Evolutionary conservation across 1,140 invertebrate species (phyloP), one percentile per base, ranked within the genome.

Genomic region (Drosophila pectinifera): DNA sequence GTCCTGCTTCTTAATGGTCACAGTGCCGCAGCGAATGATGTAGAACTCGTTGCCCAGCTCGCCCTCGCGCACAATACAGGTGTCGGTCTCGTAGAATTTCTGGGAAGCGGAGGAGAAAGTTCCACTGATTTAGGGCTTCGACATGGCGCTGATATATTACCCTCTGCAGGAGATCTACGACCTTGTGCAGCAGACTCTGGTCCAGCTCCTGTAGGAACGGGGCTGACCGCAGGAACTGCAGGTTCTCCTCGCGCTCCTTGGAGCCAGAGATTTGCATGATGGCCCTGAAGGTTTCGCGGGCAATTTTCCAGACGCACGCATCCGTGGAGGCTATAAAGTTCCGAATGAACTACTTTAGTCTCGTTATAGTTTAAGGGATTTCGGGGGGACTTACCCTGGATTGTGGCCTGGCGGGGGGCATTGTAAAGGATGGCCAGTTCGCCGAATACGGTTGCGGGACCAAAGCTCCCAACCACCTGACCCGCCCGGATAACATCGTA

Each of bases 1-100:
- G 18, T 94, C 93, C 39, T 93, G 93, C 89, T 96, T 96, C 1
- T 95, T 96, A 55, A 97, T 95, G 55, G 95, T 94, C 24, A 98
- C 98, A 69, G 95, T 96, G 13, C 98, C 98, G 18, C 96, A 96
- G 62, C 97, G 96, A 65, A 99, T 98, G 63, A 99, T 98, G 91
- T 97, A 99, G 93, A 99, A 99, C 78, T 98, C 98, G 91, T 99
- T 98, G 4, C 98, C 98, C 61, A 95, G 94, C 48, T 98, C 97
- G 0, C 98, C 98, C 93, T 99, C 97, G 8, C 96, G 93, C n/a
- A 99, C 95, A 64, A 99, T 98, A 75, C 95, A 95, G 1, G 96
- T 96, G 8, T 96, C 97, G 20, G 96, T 94, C 49, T 95, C 94
- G 92, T 97, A 99, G 57, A 91, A 92, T 91, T 91, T 92, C 91